Conservation (phyloP, 2,113 vertebrate species). For the Eulemur macaco region DNA sequence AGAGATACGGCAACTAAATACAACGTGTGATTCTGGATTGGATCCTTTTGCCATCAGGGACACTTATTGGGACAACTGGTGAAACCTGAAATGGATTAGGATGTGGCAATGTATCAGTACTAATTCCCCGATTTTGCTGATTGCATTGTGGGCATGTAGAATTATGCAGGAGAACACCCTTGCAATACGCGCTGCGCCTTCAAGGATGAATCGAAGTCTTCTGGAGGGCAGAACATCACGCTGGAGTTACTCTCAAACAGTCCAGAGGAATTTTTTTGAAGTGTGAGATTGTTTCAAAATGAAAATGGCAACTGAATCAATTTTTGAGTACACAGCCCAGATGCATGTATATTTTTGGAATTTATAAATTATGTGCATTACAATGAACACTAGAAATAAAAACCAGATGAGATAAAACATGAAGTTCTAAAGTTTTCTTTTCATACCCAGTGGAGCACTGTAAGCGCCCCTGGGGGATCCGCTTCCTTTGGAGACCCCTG, state of each 20-base stretch:
- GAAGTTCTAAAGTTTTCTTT: background rate
- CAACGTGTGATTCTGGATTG: background rate
- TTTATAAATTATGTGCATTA: background rate
- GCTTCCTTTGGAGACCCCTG: background rate
- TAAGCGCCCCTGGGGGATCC: accelerated
- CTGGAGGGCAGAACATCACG: background rate
- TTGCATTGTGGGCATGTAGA: background rate
- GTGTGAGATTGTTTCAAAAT: background rate
- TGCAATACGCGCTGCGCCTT: background rate
- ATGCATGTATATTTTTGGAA: background rate
- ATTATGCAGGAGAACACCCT: background rate
- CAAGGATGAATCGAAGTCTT: background rate
- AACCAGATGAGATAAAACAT: background rate
- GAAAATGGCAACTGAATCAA: background rate
- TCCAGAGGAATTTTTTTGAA: background rate
- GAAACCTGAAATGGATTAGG: background rate
- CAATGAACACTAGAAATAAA: background rate
- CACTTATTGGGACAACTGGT: background rate
- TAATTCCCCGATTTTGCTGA: background rate
- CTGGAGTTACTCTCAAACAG: background rate
- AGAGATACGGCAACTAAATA: background rate
- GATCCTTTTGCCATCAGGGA: background rate
- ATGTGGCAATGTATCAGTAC: accelerated
- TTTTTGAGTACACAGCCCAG: background rate
- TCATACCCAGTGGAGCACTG: background rate